Evolutionary conservation across 2,113 vertebrate species (phyloP), one percentile per base, ranked within the genome.

Genomic region (Micromys minutus): DNA sequence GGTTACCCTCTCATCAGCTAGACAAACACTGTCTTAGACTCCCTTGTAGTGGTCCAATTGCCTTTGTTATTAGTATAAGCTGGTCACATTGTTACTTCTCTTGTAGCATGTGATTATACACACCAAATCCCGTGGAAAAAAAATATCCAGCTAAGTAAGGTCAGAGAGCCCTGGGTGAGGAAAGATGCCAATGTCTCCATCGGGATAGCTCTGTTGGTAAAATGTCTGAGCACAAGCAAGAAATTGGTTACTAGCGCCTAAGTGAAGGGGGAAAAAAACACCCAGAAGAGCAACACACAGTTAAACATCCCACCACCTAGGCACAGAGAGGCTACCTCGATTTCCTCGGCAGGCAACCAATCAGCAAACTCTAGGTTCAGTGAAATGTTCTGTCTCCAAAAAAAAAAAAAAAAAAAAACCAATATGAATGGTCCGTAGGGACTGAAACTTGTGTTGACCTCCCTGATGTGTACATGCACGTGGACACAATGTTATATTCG

Each of bases 1-100:
- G 67, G 90, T 96, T 95, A 96, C 87, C 96, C 94, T 94, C 94
- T 96, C 87, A 92, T 97, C 95, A 92, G 77, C 91, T 94, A 87
- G 76, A 89, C 63, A 96, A 97, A 96, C 80, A 95, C 77, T 86
- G 84, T n/a, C 63, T n/a, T 42, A 88, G 89, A 84, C 72, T 83
- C 91, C 91, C 63, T 77, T 42, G 88, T 89, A 77, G 55, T 29
- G 61, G 57, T 12, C 39, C 94, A 61, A 11, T 72, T 93, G 90
- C n/a, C 57, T 92, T 97, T 75, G 67, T 87, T 92, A 72, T 85
- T 72, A 59, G 61, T 47, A 67, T 69, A 89, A 95, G 16, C 24
- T 86, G 91, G 74, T 89, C 89, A 87, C 45, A 92, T 93, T 67
- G 77, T 90, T 85, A 71, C 81, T 75, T 65, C 16, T 34, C 10